Conservation (phyloP, 2,113 vertebrate genomes). For the Garra rufa region DNA sequence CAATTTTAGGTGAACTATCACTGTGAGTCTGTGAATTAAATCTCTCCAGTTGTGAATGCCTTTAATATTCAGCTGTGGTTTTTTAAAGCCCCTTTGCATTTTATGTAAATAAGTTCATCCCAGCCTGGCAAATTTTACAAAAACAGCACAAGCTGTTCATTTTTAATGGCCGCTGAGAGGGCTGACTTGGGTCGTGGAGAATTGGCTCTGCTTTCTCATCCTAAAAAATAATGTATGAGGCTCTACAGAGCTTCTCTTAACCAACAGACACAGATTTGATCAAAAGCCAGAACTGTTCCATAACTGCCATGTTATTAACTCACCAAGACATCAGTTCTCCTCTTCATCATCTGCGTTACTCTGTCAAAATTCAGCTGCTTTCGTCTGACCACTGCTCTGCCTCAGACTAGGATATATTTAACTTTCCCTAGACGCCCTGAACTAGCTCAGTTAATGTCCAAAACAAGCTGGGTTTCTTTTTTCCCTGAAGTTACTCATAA, state of each 20-base stretch:
- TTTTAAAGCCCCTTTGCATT: no score
- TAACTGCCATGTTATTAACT: slow-evolving; percentile 44
- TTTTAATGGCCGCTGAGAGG: slow-evolving; percentile 12
- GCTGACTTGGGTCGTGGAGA: neutral
- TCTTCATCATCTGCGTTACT: neutral
- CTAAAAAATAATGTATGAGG: slow-evolving; percentile 47
- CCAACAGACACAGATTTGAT: slow-evolving; percentile 31
- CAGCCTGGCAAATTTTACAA: slow-evolving; percentile 25
- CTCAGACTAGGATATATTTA: slow-evolving; percentile 60
- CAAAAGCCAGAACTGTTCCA: slow-evolving; percentile 38
- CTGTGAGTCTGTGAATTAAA: no score
- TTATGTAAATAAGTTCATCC: slow-evolving; percentile 6
- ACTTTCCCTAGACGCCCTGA: slow-evolving; percentile 51
- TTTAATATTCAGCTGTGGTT: no score
- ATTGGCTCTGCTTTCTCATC: neutral
- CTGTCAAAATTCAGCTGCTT: slow-evolving; percentile 44
- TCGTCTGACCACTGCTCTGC: slow-evolving; percentile 42
- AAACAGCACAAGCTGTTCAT: slow-evolving; percentile 18
- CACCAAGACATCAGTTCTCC: slow-evolving; percentile 2
- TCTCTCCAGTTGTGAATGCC: no score
- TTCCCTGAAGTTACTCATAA: slow-evolving; percentile 61
- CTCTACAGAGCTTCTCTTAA: slow-evolving; percentile 26
- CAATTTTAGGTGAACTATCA: no score
- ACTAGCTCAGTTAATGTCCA: slow-evolving; percentile 16
- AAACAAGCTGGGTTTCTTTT: slow-evolving; percentile 54